A percentile compares a stretch with the other conserved stretches of the same genome.
These are phyloP conservation scores for Notechis scutatus DNA, from an alignment of 2,113 vertebrate genomes.

Conservation along the genomic window DNA sequence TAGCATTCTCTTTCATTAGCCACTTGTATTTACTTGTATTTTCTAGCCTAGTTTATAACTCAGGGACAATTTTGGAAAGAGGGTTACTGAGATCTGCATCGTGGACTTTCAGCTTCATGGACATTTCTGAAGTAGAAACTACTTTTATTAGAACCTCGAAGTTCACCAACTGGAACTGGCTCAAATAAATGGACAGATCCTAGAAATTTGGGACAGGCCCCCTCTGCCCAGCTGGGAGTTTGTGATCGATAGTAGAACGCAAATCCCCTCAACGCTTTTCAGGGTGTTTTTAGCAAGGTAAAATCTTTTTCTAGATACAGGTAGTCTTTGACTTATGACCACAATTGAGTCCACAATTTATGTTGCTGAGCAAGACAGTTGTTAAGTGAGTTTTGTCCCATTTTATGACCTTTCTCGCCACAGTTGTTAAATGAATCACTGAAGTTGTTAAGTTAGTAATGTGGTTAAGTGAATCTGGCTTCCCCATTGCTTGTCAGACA, in stretches of 20 bases:
- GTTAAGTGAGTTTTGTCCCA: neutral
- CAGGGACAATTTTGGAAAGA: neutral
- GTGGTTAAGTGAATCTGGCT: neutral
- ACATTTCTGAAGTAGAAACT: neutral
- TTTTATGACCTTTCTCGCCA: neutral
- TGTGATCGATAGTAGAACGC: neutral
- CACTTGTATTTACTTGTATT: neutral
- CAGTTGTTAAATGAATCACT: neutral
- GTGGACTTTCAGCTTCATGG: neutral
- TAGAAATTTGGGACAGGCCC: neutral
- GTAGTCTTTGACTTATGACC: too few species aligned
- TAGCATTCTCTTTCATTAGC: neutral
- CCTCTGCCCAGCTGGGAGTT: neutral
- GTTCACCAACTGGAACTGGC: neutral
- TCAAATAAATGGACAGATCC: neutral
- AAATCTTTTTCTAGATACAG: neutral
- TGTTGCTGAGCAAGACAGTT: neutral
- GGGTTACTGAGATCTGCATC: neutral
- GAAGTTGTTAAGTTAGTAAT: neutral
- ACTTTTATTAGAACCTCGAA: neutral
- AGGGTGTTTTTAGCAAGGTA: neutral
- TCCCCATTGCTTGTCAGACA: neutral
- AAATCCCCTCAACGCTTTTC: neutral
- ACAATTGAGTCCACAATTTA: too few species aligned
- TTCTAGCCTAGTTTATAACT: neutral